Evolutionary conservation across 2,888 invertebrate species (phyloP).

Genomic region (Ochropleura plecta): DNA sequence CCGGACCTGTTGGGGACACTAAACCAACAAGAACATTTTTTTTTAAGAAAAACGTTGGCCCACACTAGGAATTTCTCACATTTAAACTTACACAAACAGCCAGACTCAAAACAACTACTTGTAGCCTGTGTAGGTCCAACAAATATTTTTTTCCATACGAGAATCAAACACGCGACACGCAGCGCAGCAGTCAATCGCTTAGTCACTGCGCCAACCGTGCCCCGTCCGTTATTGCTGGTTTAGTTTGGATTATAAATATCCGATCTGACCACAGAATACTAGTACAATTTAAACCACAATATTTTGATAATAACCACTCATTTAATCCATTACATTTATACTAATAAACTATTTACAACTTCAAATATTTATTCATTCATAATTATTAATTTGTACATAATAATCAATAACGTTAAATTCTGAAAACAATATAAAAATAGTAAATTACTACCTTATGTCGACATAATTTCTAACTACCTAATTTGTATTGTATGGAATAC

Average conservation of each 20-base stretch:
- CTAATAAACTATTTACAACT: slow-evolving; percentile 52
- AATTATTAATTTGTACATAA: slow-evolving; percentile 36
- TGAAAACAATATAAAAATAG: slow-evolving; percentile 14
- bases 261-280: background rate
- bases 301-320: slow-evolving; percentile 29
- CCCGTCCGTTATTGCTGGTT: background rate
- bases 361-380: slow-evolving; percentile 22
- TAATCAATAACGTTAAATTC: slow-evolving; percentile 5
- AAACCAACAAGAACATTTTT: too few relatives aligned
- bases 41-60: too few relatives aligned
- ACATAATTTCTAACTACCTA: slow-evolving; percentile 33
- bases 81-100: too few relatives aligned
- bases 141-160: too few relatives aligned
- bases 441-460: slow-evolving; percentile 6
- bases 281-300: slow-evolving; percentile 15
- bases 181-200: too few relatives aligned
- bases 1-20: too few relatives aligned
- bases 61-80: too few relatives aligned
- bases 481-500: background rate
- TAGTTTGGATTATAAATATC: background rate
- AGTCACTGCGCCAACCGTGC: too few relatives aligned
- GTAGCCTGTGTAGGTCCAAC: too few relatives aligned
- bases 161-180: too few relatives aligned
- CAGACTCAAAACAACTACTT: too few relatives aligned
- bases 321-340: slow-evolving; percentile 46